phyloP scores from a whole-genome alignment of 2,113 vertebrate genomes.

The Chelonoidis abingdonii region DNA sequence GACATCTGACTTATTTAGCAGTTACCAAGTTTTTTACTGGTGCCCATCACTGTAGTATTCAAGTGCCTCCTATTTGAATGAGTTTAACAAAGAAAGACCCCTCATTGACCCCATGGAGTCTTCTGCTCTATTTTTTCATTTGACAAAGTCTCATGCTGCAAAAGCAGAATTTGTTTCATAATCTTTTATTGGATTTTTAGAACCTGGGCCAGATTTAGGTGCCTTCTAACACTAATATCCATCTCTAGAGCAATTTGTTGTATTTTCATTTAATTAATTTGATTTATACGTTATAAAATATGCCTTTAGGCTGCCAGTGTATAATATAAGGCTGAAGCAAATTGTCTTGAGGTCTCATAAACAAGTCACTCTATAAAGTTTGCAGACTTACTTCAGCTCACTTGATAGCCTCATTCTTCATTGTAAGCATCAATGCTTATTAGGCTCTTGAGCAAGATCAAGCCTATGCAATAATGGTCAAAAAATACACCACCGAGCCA shows the following conservation, averaged over 20 bases:
- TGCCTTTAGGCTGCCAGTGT: not conserved
- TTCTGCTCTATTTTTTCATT: not conserved
- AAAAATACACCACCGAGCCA: not conserved
- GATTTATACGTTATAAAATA: not conserved
- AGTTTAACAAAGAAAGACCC: not conserved
- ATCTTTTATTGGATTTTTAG: not conserved
- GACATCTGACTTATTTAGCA: not conserved
- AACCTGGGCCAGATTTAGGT: not conserved
- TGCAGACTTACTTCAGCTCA: not conserved
- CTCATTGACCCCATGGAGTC: not conserved
- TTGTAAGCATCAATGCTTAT: not conserved
- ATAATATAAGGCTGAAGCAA: not conserved
- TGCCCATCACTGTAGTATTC: not conserved
- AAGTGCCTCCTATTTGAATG: not conserved
- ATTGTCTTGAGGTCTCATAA: not conserved
- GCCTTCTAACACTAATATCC: not conserved
- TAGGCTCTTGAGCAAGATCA: not conserved
- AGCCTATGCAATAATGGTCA: not conserved
- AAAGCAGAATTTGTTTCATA: not conserved
- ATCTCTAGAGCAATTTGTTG: not conserved
- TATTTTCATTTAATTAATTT: not conserved
- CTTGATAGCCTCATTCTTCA: slow-evolving; percentile 7
- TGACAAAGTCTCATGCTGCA: not conserved
- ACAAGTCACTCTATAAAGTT: not conserved
- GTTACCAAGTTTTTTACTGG: not conserved